phyloP scores from a whole-genome alignment of 2,888 invertebrate genomes.

The Achlya flavicornis region DNA sequence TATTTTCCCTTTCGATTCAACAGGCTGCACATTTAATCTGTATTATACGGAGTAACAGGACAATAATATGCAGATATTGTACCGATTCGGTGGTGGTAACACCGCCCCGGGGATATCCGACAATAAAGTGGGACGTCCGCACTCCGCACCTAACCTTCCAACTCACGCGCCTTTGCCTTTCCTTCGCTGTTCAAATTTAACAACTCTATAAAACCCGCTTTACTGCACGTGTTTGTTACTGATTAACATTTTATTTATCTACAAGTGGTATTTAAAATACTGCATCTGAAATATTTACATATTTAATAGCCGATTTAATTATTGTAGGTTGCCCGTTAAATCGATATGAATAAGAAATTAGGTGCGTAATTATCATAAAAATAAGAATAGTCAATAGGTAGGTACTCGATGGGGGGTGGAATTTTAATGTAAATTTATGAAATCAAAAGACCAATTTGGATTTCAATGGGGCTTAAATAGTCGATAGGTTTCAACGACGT shows the following conservation, averaged over 20 bases:
- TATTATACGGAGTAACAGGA: slow-evolving; percentile 52
- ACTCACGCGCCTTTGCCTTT: slow-evolving; percentile 38
- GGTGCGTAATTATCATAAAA: slow-evolving; percentile 13
- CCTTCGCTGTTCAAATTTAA: slow-evolving; percentile 62
- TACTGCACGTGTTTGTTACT: slow-evolving; percentile 35
- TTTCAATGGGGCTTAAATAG: slow-evolving; percentile 49
- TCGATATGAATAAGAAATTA: slow-evolving; percentile 12
- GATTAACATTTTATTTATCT: slow-evolving; percentile 49
- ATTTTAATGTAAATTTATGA: slow-evolving; percentile 54
- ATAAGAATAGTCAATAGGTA: slow-evolving; percentile 13
- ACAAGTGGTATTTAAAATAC: slow-evolving; percentile 4
- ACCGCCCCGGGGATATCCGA: slow-evolving; percentile 45
- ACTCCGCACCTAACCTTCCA: slow-evolving; percentile 37
- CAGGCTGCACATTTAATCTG: slow-evolving; percentile 39
- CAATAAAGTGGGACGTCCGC: slow-evolving; percentile 51
- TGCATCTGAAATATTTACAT: too few relatives aligned
- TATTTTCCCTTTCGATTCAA: slow-evolving; percentile 32
- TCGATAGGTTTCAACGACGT: slow-evolving; percentile 39
- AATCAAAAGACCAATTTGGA: slow-evolving; percentile 50
- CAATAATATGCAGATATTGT: slow-evolving; percentile 52
- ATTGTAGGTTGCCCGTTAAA: slow-evolving; percentile 6
- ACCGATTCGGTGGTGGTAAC: slow-evolving; percentile 47
- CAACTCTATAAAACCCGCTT: slow-evolving; percentile 50
- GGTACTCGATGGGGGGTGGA: slow-evolving; percentile 25
- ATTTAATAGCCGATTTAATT: background rate